Evolutionary conservation across 2,797 vertebrate species (phyloP).

Genomic region (Dryobates pubescens): DNA sequence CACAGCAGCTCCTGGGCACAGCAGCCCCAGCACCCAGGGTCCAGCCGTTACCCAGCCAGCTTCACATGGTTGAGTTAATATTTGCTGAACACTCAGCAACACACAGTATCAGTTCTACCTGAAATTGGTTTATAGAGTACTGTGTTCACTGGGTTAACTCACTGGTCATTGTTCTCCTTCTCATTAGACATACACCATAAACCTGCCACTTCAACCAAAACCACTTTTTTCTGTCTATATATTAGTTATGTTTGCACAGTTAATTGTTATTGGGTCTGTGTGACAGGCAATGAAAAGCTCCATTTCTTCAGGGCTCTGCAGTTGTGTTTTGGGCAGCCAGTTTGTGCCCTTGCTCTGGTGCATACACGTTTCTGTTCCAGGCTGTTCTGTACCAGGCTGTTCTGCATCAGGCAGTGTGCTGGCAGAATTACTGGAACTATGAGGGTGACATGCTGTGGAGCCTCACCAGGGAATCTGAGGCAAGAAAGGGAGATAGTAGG

Average conservation of each 20-base stretch:
- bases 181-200: neutral
- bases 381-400: fast-evolving
- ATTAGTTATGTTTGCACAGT: neutral
- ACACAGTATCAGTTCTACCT: neutral
- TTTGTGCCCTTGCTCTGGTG: neutral
- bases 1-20: neutral
- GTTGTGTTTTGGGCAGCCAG: neutral
- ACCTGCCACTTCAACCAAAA: neutral
- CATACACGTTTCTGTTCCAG: neutral
- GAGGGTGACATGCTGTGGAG: neutral
- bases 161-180: fast-evolving
- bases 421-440: neutral
- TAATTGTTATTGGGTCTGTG: neutral
- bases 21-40: neutral
- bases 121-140: fast-evolving
- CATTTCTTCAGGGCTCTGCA: neutral
- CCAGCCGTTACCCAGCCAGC: neutral
- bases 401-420: neutral
- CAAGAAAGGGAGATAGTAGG: neutral
- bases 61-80: neutral
- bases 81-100: neutral
- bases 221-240: fast-evolving
- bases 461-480: neutral
- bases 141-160: neutral
- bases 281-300: neutral